Percentiles rank a stretch among this genome's conserved stretches.
phyloP scores from a whole-genome alignment of 2,888 invertebrate genomes.

The Sminthurinus aureus region DNA sequence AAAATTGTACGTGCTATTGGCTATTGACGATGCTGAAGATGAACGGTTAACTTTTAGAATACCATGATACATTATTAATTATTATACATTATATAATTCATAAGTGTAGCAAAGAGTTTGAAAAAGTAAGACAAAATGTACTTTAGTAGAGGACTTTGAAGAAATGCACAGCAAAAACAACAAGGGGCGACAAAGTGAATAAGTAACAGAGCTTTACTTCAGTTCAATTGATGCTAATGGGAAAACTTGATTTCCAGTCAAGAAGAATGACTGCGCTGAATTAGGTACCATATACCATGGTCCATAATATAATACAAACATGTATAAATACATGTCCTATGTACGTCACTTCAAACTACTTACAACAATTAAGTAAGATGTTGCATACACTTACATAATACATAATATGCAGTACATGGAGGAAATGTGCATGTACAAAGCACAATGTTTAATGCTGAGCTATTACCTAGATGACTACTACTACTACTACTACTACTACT shows the following conservation, averaged over 20 bases:
- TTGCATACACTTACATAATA: neutral
- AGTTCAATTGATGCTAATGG: slow-evolving; percentile 9
- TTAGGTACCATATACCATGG: neutral
- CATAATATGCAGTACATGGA: too few relatives aligned
- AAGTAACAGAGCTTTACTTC: neutral
- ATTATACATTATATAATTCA: neutral
- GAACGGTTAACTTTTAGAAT: too few relatives aligned
- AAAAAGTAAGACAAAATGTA: neutral
- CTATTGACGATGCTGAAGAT: too few relatives aligned
- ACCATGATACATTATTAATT: neutral
- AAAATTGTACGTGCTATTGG: too few relatives aligned
- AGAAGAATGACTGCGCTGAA: neutral
- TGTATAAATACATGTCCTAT: neutral
- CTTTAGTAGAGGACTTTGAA: neutral
- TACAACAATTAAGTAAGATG: neutral
- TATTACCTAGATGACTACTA: too few relatives aligned
- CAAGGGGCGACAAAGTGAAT: neutral
- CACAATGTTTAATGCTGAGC: too few relatives aligned
- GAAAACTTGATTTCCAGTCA: slow-evolving; percentile 5
- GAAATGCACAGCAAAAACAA: neutral
- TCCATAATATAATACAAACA: neutral
- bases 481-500: too few relatives aligned
- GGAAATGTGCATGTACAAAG: neutral
- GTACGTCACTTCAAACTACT: neutral
- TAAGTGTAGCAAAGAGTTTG: neutral